Conservation (phyloP, 2,888 invertebrate genomes). For the Vesta saturnalis region DNA sequence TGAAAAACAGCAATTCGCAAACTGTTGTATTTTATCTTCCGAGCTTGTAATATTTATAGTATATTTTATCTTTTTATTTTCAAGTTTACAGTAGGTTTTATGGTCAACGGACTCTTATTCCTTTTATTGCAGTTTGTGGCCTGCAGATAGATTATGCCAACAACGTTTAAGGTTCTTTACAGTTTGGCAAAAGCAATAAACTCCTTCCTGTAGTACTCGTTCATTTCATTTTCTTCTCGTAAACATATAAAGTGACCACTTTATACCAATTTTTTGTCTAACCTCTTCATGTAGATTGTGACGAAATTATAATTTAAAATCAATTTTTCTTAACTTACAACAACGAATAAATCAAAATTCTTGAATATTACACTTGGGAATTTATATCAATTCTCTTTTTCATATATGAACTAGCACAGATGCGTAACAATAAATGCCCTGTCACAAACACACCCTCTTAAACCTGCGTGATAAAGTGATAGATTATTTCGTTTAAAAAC, state of each 20-base stretch:
- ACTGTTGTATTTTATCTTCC: constrained; percentile 24
- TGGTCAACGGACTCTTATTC: constrained; percentile 28
- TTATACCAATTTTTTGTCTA: constrained; percentile 17
- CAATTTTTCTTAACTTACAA: constrained; percentile 22
- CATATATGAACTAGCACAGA: constrained; percentile 36
- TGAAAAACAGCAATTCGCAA: neutral
- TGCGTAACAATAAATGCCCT: constrained; percentile 39
- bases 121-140: constrained; percentile 33
- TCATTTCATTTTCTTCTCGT: constrained; percentile 21
- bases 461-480: constrained; percentile 31
- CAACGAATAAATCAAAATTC: constrained; percentile 31
- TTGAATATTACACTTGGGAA: constrained; percentile 35
- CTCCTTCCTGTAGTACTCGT: constrained; percentile 23
- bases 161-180: constrained; percentile 33
- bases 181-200: constrained; percentile 32
- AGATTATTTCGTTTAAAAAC: constrained; percentile 20
- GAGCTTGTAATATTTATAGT: constrained; percentile 27
- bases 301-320: neutral
- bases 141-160: constrained; percentile 35
- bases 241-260: constrained; percentile 23
- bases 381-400: constrained; percentile 39
- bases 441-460: constrained; percentile 34
- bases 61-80: constrained; percentile 32
- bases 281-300: neutral
- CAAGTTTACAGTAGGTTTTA: constrained; percentile 35